phyloP scores from a whole-genome alignment of 2,113 vertebrate species.

The Daboia siamensis region DNA sequence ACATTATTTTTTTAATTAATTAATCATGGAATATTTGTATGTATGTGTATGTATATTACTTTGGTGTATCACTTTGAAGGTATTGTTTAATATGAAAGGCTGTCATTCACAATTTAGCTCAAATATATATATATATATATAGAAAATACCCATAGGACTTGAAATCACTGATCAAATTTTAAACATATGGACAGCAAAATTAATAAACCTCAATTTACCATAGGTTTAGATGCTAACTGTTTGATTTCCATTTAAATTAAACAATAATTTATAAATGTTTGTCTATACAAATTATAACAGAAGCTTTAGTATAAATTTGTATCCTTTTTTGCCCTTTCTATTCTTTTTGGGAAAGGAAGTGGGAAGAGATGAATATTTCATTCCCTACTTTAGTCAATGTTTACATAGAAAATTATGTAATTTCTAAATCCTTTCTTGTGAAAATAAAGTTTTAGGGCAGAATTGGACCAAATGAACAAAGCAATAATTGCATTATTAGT shows the following conservation, averaged over 20 bases:
- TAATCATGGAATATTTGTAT: not conserved
- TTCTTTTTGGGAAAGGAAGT: not conserved
- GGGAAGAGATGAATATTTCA: not conserved
- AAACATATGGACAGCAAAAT: not conserved
- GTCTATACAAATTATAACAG: not conserved
- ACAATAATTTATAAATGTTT: not conserved
- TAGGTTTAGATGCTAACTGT: not conserved
- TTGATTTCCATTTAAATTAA: not conserved
- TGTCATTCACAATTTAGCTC: not conserved
- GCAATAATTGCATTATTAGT: not conserved
- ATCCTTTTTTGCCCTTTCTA: not conserved
- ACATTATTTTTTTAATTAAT: too few species aligned
- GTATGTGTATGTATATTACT: not conserved
- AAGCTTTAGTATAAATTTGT: not conserved
- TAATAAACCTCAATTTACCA: not conserved
- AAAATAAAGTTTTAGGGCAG: not conserved
- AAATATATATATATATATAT: not conserved
- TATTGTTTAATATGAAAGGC: not conserved
- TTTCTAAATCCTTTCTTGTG: not conserved
- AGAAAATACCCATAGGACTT: not conserved
- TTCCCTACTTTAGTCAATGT: not conserved
- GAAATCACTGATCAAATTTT: not conserved
- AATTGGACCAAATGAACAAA: not conserved
- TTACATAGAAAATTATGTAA: not conserved
- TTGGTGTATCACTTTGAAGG: not conserved